Evolutionary conservation across 2,888 invertebrate genomes (phyloP), one percentile per base, ranked within the genome.

Genomic region (Axea sp.): DNA sequence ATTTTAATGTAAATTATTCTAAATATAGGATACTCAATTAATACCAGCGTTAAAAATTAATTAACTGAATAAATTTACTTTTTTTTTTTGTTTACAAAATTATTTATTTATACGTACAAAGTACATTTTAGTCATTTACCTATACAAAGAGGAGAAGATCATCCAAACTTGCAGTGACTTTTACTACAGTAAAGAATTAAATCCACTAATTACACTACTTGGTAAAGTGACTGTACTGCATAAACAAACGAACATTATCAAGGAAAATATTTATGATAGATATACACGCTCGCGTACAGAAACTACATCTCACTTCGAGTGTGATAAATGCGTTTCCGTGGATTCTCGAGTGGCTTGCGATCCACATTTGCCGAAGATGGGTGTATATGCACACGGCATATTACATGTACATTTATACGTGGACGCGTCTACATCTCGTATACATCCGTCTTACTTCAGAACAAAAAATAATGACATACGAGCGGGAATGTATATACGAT

Each of bases 221-320:
- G 31, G 17, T 26, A 43, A 22, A 51, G 45, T 11, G 22, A 57
- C 30, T 57, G 15, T 6, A 14, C 33, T 33, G 15, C 51, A 55
- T 43, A 59, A 71, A 72, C 72, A 65, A 72, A 49, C 17, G 53
- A 35, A 31, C 59, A 72, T 65, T 53, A 72, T 53, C 39, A 59
- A 65, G 53, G 59, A 65, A 72, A 65, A 65, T 60, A 65, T 65
- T 73, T 67, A 67, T 67, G 60, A 67, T 53, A 55, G 33, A 53
- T 73, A 60, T 17, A 59, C 55, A 22, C 73, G n/a, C n/a, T n/a
- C n/a, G n/a, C n/a, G 45, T 60, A 35, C 59, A 28, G 53, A 51
- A 30, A 69, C 68, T 69, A 41, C 45, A 49, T 53, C 67, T 67
- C 41, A 41, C 51, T 33, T 60, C 60, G 53, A 65, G 73, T 73